phyloP scores from a whole-genome alignment of 1,140 invertebrate genomes.

The Drosophila triauraria region DNA sequence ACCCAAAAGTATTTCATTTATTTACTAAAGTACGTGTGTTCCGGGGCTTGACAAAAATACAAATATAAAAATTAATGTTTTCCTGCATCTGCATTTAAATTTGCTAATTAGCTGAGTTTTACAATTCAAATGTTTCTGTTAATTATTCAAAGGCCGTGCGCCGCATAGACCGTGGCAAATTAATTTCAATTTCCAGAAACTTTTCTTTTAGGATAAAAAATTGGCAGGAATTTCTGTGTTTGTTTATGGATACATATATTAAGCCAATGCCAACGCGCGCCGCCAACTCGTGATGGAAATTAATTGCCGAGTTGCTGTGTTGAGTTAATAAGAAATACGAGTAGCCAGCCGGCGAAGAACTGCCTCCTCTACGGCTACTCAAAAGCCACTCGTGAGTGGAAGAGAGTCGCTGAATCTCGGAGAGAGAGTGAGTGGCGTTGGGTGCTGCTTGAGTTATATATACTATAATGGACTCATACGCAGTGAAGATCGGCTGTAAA shows the following conservation, averaged over 20 bases:
- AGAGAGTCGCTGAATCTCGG: slow-evolving; percentile 1
- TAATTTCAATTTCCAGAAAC: slow-evolving; percentile 39
- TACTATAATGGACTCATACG: slow-evolving; percentile 2
- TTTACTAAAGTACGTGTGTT: not conserved
- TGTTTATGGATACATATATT: slow-evolving; percentile 53
- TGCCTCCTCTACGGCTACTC: slow-evolving; percentile 13
- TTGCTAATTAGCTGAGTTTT: slow-evolving; percentile 9
- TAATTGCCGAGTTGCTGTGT: slow-evolving; percentile 42
- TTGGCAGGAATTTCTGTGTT: slow-evolving; percentile 26
- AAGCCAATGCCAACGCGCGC: slow-evolving; percentile 20
- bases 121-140: slow-evolving; percentile 10
- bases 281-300: slow-evolving; percentile 39
- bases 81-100: slow-evolving; percentile 2
- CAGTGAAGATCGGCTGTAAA: slow-evolving; percentile 29
- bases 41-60: slow-evolving; percentile 4
- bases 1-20: not conserved
- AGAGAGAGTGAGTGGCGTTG: slow-evolving; percentile 4
- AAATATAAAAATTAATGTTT: not conserved
- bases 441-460: slow-evolving; percentile 2
- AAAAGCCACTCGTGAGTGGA: not conserved
- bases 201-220: slow-evolving; percentile 20
- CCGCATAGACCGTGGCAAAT: slow-evolving; percentile 9
- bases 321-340: slow-evolving; percentile 30
- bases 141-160: slow-evolving; percentile 8
- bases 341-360: slow-evolving; percentile 14